Percentiles rank a stretch among this genome's conserved stretches.
phyloP scores from a whole-genome alignment of 2,113 vertebrate genomes.

The Canis aureus region DNA sequence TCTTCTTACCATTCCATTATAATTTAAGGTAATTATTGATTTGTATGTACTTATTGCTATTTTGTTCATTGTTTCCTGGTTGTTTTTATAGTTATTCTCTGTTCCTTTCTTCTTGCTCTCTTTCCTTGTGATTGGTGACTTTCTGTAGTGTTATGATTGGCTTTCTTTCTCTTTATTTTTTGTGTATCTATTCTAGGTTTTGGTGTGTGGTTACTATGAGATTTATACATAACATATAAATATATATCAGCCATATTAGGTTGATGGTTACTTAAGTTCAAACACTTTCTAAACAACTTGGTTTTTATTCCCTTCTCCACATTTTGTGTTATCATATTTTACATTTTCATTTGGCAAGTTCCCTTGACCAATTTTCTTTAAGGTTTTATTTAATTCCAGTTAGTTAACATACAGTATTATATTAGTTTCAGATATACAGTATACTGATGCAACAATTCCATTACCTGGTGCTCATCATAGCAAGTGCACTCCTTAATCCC shows the following conservation, averaged over 20 bases:
- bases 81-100: neutral
- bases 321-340: neutral
- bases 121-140: neutral
- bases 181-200: neutral
- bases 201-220: neutral
- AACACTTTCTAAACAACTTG: neutral
- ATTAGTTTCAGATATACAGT: neutral
- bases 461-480: neutral
- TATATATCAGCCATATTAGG: neutral
- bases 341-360: neutral
- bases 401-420: neutral
- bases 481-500: neutral
- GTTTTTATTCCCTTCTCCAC: neutral
- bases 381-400: neutral
- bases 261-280: neutral
- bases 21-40: neutral
- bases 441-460: neutral
- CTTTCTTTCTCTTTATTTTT: neutral
- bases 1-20: neutral
- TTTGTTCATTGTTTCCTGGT: neutral
- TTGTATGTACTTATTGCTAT: neutral
- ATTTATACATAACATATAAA: neutral
- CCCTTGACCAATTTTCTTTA: neutral
- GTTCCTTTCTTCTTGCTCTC: neutral
- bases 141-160: neutral